phyloP scores from a whole-genome alignment of 2,888 invertebrate genomes.

The Machimus rusticus region DNA sequence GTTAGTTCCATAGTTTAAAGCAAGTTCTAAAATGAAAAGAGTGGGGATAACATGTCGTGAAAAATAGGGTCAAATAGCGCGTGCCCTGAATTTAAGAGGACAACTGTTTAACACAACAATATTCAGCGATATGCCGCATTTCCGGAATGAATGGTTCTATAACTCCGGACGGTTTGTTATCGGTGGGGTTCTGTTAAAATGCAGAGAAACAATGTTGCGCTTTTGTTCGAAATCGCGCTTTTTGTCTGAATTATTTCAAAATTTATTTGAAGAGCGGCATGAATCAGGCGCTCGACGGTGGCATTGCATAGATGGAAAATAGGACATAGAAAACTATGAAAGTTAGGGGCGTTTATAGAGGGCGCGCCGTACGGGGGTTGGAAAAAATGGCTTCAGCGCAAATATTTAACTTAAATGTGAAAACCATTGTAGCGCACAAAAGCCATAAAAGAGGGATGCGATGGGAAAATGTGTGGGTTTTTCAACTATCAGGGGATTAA shows the following conservation, averaged over 20 bases:
- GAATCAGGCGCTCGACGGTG: neutral
- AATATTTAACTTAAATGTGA: conserved; percentile 16
- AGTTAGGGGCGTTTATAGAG: neutral
- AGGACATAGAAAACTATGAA: neutral
- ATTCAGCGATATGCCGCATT: neutral
- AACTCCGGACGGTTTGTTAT: neutral
- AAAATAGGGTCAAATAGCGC: neutral
- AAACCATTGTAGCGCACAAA: conserved; percentile 3
- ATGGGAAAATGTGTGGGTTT: neutral
- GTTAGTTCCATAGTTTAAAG: neutral
- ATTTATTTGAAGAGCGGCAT: neutral
- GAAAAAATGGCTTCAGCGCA: neutral
- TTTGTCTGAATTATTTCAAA: conserved; percentile 11
- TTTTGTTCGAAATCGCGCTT: neutral
- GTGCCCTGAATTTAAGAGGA: neutral
- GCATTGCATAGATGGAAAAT: neutral
- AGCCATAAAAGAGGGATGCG: neutral
- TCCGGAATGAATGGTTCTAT: neutral
- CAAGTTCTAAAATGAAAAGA: neutral
- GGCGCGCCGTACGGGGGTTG: neutral
- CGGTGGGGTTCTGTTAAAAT: neutral
- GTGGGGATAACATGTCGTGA: neutral
- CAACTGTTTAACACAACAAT: neutral
- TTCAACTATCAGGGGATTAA: conserved; percentile 16
- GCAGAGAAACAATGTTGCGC: neutral